phyloP scores from a whole-genome alignment of 1,140 invertebrate species.

The Rhyacophila brunnea region DNA sequence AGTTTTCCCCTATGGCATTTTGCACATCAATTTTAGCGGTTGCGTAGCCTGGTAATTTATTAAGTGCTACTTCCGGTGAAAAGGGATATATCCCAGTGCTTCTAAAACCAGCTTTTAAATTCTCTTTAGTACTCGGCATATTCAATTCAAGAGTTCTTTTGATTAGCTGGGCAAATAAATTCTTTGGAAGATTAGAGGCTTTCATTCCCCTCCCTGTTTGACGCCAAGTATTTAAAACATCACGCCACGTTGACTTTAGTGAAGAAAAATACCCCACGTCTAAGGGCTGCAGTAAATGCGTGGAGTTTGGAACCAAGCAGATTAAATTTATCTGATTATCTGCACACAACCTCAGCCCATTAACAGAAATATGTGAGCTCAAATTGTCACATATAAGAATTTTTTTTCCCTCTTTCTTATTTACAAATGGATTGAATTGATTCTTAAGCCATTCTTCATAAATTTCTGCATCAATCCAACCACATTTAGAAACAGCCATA shows the following conservation, averaged over 20 bases:
- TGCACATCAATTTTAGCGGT: too few relatives aligned
- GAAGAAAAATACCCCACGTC: slow-evolving; percentile 20
- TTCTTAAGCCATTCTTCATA: slow-evolving; percentile 23
- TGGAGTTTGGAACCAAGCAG: slow-evolving; percentile 21
- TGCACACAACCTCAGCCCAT: slow-evolving; percentile 7
- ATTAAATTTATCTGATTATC: slow-evolving; percentile 20
- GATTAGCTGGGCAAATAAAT: slow-evolving; percentile 1
- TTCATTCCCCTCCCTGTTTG: slow-evolving; percentile 15
- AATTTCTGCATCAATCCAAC: slow-evolving; percentile 16
- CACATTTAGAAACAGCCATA: too few relatives aligned
- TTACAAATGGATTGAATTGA: slow-evolving; percentile 13
- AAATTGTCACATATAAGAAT: slow-evolving; percentile 3
- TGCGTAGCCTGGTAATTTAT: too few relatives aligned
- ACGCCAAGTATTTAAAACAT: slow-evolving; percentile 7
- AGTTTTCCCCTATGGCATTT: too few relatives aligned
- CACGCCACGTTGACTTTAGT: slow-evolving; percentile 15
- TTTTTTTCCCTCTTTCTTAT: slow-evolving; percentile 14
- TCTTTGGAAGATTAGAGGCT: slow-evolving; percentile 7
- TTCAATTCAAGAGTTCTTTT: background rate
- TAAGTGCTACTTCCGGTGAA: too few relatives aligned
- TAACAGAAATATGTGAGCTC: slow-evolving; percentile 13
- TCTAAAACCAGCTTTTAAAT: too few relatives aligned
- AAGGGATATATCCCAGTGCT: too few relatives aligned
- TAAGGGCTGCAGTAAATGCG: slow-evolving; percentile 13
- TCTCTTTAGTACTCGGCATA: too few relatives aligned